A percentile compares a stretch with the other conserved stretches of the same genome.
Evolutionary conservation across 2,797 vertebrate genomes (phyloP).

Genomic region (Dicrostonyx torquatus): DNA sequence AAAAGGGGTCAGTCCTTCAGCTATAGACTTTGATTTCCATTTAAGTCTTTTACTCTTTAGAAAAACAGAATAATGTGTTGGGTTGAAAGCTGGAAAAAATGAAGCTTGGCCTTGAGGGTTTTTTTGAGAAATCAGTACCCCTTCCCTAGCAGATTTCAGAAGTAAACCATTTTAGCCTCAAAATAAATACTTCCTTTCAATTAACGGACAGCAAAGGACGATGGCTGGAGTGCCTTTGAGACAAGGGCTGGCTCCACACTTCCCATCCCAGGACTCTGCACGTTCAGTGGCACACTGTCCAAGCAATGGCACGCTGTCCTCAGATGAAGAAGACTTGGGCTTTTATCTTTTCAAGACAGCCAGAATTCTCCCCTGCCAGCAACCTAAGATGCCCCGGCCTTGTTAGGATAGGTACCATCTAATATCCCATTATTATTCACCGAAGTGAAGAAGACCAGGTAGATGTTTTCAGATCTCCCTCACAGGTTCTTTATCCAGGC

Average conservation of each 20-base stretch:
- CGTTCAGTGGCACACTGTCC: constrained; percentile 65
- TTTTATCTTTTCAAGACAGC: constrained; percentile 71
- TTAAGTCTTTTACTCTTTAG: constrained; percentile 73
- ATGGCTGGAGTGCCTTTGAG: constrained; percentile 53
- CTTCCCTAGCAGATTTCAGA: constrained; percentile 69
- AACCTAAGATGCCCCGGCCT: constrained; percentile 60
- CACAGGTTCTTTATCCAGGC: not conserved
- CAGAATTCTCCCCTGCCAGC: constrained; percentile 61
- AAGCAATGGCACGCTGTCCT: constrained; percentile 67
- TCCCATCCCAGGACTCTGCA: constrained; percentile 20
- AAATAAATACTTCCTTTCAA: constrained; percentile 75
- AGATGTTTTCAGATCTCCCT: not conserved
- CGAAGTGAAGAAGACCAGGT: not conserved
- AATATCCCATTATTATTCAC: not conserved
- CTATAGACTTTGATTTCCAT: constrained; percentile 70
- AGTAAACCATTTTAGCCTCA: constrained; percentile 52
- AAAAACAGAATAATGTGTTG: constrained; percentile 65
- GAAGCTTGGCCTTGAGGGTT: constrained; percentile 71
- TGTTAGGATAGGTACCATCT: not conserved
- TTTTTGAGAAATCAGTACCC: constrained; percentile 65
- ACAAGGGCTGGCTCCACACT: constrained; percentile 65
- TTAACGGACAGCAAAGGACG: constrained; percentile 10
- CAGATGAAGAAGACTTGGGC: not conserved
- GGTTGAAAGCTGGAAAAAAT: constrained; percentile 64
- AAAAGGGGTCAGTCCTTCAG: constrained; percentile 45